Evolutionary conservation across 2,888 invertebrate genomes (phyloP).

Genomic region (Drosophila meridiana): DNA sequence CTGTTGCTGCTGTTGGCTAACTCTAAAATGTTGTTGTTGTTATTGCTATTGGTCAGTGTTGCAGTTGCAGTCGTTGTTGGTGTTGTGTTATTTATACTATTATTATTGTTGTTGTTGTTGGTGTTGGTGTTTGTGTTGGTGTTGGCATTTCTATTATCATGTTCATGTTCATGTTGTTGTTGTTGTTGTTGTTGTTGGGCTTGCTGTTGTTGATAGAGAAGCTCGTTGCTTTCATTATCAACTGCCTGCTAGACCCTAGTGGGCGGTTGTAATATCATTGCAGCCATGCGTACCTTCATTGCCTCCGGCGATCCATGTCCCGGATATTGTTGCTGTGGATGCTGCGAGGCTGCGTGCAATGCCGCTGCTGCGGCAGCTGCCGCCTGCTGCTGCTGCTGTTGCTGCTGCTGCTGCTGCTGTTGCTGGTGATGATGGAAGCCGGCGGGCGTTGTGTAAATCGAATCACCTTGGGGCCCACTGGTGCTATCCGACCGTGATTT

Average conservation of each 20-base stretch:
- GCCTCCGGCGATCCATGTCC: constrained; percentile 89
- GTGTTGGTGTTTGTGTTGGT: constrained; percentile 46
- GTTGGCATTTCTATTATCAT: constrained; percentile 61
- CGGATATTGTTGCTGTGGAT: constrained; percentile 79
- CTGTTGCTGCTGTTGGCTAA: constrained; percentile 41
- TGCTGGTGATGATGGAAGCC: constrained; percentile 85
- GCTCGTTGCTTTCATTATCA: constrained; percentile 79
- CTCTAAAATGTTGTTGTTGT: constrained; percentile 52
- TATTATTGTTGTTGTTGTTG: constrained; percentile 32
- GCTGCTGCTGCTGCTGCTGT: constrained; percentile 70
- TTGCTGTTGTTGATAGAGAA: constrained; percentile 55
- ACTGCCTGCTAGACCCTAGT: constrained; percentile 90
- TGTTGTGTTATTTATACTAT: constrained; percentile 29
- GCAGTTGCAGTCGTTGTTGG: constrained; percentile 34
- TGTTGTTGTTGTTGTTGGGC: constrained; percentile 51
- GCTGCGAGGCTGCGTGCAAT: constrained; percentile 72
- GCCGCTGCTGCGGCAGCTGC: constrained; percentile 65
- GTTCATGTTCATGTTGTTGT: constrained; percentile 32
- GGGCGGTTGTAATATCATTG: constrained; percentile 95
- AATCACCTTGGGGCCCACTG: constrained; percentile 90
- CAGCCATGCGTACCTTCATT: constrained; percentile 95
- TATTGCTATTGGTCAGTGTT: constrained; percentile 68
- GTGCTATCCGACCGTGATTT: constrained; percentile 85
- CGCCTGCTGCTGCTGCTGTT: constrained; percentile 69
- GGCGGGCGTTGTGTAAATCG: constrained; percentile 89